Evolutionary conservation across 1,140 invertebrate genomes (phyloP).

Genomic region (Oryzaephilus surinamensis): DNA sequence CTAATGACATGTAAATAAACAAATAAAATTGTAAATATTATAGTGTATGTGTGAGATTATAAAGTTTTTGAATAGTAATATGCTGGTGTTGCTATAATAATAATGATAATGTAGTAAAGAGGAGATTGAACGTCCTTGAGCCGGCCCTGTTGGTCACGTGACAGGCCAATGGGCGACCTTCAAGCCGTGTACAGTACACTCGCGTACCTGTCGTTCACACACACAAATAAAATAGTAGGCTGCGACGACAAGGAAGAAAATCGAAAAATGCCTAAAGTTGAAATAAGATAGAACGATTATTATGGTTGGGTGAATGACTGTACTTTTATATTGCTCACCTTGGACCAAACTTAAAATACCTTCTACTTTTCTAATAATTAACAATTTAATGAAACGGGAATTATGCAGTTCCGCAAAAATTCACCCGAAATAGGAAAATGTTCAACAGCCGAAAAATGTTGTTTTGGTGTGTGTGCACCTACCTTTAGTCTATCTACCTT

Average conservation of each 20-base stretch:
- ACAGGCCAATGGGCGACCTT: slow-evolving; percentile 11
- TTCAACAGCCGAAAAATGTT: neutral
- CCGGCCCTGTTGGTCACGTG: slow-evolving; percentile 12
- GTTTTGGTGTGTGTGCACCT: neutral
- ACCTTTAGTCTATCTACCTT: too few species aligned
- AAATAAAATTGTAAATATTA: too few species aligned
- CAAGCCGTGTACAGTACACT: slow-evolving; percentile 14
- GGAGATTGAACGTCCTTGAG: slow-evolving; percentile 14
- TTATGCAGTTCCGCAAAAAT: slow-evolving; percentile 11
- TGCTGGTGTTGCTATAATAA: too few species aligned
- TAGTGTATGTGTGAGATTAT: too few species aligned
- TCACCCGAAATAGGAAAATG: too few species aligned
- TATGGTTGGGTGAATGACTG: slow-evolving; percentile 19
- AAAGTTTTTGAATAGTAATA: too few species aligned
- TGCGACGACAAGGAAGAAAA: neutral
- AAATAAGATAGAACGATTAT: slow-evolving; percentile 4
- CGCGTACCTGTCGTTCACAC: slow-evolving; percentile 3
- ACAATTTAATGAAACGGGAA: slow-evolving; percentile 11
- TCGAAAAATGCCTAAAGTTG: neutral
- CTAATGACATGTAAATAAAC: too few species aligned
- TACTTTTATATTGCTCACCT: slow-evolving; percentile 21
- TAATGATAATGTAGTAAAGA: too few species aligned
- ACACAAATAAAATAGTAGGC: neutral
- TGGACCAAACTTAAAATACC: slow-evolving; percentile 24
- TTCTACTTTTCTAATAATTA: slow-evolving; percentile 12